Conservation (phyloP, 2,888 invertebrate species). For the Thelaira solivaga region DNA sequence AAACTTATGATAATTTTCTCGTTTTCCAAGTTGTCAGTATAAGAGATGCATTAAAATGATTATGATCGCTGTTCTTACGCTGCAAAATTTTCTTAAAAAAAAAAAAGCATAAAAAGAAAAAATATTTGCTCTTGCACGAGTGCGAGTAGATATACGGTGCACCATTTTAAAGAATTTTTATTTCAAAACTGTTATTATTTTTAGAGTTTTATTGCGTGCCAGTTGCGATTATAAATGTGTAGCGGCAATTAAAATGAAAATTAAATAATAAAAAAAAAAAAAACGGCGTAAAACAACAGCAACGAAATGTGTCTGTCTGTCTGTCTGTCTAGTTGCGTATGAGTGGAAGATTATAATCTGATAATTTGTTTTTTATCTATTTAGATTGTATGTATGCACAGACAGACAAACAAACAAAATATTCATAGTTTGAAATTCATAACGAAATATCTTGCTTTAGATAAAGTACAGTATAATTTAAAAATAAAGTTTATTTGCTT, state of each 20-base stretch:
- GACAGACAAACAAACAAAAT: conserved; percentile 17
- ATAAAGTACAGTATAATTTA: conserved; percentile 3
- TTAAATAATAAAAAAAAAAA: background rate
- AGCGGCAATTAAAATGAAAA: conserved; percentile 53
- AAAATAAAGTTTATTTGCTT: conserved; percentile 1
- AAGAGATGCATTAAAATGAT: conserved; percentile 43
- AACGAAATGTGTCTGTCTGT: background rate
- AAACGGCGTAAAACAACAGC: background rate
- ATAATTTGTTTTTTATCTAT: conserved; percentile 24
- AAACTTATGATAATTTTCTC: conserved; percentile 39
- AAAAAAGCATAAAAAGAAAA: no score
- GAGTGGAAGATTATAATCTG: conserved; percentile 20
- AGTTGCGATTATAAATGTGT: conserved; percentile 52
- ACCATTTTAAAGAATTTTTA: conserved; percentile 7
- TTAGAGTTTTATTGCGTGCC: conserved; percentile 57
- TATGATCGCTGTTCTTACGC: conserved; percentile 41
- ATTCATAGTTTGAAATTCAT: conserved; percentile 22
- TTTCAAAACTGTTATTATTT: conserved; percentile 41
- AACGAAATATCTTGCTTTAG: conserved; percentile 27
- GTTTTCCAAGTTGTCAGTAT: conserved; percentile 38
- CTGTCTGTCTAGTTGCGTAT: background rate
- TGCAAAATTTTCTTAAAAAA: no score
- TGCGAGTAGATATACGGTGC: no score
- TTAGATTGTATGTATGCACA: background rate
- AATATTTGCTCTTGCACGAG: no score